These are phyloP conservation scores for Melolontha melolontha DNA, from an alignment of 2,888 invertebrate genomes.

Conservation along the genomic window DNA sequence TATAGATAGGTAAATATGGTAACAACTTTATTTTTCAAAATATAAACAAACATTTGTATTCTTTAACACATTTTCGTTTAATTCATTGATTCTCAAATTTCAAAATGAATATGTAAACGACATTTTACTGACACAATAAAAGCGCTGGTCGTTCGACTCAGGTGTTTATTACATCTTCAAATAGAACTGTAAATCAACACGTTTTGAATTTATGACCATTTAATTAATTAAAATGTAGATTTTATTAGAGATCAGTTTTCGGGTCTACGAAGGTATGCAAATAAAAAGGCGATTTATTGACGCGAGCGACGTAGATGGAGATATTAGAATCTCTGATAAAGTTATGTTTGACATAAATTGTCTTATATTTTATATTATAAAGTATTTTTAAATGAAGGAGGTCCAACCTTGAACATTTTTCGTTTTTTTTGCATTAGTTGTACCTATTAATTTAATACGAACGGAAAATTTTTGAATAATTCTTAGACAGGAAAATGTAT, in stretches of 20 bases:
- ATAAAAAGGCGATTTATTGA: constrained; percentile 20
- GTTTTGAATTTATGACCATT: constrained; percentile 13
- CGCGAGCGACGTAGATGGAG: constrained; percentile 11
- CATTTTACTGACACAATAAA: constrained; percentile 11
- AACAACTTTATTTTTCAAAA: neutral
- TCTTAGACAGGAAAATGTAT: too few relatives aligned
- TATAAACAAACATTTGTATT: constrained; percentile 9
- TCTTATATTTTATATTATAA: neutral
- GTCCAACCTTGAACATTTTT: too few relatives aligned
- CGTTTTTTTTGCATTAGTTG: too few relatives aligned
- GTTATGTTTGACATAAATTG: neutral
- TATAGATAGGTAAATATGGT: too few relatives aligned
- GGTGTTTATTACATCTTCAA: constrained; percentile 16
- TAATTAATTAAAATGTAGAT: constrained; percentile 22
- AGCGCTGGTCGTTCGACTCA: neutral
- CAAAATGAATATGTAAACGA: constrained; percentile 23
- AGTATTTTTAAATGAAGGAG: too few relatives aligned
- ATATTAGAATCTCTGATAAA: neutral
- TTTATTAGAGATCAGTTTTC: constrained; percentile 25
- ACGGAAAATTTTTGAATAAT: constrained; percentile 7
- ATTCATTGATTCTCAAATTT: constrained; percentile 1
- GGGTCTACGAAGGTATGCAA: constrained; percentile 2
- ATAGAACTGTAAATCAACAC: constrained; percentile 23
- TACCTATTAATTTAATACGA: neutral
- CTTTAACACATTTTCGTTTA: neutral